These are phyloP conservation scores for Vidua chalybeata DNA, from an alignment of 2,113 vertebrate species.

Conservation along the genomic window DNA sequence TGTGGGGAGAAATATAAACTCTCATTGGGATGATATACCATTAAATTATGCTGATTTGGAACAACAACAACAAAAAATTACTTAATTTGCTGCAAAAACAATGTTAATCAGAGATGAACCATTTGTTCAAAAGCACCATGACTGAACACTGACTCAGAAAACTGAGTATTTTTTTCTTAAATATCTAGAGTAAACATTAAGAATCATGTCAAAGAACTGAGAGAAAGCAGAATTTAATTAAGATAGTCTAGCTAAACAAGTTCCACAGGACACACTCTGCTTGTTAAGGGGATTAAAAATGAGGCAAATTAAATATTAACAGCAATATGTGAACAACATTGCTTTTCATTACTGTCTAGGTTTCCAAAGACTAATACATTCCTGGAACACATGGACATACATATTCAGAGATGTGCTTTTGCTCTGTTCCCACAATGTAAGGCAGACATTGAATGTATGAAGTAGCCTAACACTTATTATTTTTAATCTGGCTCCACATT, in stretches of 20 bases:
- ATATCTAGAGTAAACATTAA: neutral
- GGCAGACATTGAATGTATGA: neutral
- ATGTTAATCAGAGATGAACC: neutral
- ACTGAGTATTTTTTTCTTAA: neutral
- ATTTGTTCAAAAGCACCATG: neutral
- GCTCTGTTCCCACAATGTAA: neutral
- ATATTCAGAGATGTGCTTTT: neutral
- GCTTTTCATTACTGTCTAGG: neutral
- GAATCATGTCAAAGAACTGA: neutral
- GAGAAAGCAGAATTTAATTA: neutral
- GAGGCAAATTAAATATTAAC: conserved; percentile 25
- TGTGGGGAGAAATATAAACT: neutral
- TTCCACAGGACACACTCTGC: neutral
- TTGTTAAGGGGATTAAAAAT: neutral
- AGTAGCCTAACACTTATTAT: neutral
- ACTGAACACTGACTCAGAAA: neutral
- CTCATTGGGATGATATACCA: neutral
- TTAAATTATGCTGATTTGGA: neutral
- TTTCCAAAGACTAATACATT: neutral
- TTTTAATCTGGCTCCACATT: neutral
- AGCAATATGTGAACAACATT: neutral
- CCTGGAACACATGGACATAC: neutral
- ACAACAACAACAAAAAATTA: neutral
- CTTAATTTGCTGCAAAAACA: neutral
- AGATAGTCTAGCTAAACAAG: neutral